Base-by-base conservation (phyloP, 2,888 invertebrate genomes). In the Pyrgus malvae region DNA sequence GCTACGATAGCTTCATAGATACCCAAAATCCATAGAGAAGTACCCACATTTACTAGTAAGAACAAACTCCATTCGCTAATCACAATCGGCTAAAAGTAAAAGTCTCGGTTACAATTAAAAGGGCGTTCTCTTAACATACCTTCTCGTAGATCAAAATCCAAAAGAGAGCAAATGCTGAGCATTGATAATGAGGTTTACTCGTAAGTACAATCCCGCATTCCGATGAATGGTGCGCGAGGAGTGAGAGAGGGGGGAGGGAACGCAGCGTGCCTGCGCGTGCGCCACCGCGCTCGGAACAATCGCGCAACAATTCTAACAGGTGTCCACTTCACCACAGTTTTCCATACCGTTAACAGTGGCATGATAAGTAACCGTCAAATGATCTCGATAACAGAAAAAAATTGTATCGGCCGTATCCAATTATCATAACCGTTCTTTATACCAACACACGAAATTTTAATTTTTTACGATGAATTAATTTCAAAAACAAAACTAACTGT, bases 191-290 rank as follows among this genome's bases (percentile, higher is more conserved):
- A 80, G 76, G 11, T 11, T 6, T 29, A n/a, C n/a, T 9, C 9
- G 78, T 78, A 74, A 80, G 80, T 80, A 79, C 77, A 77, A 69
- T 73, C 73, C 76, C 78, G 79, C 85, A 86, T 86, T 85, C 83
- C 83, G 68, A 82, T 83, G 80, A 83, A 83, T 82, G 79, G 78
- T 76, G 74, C 67, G 68, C 68, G 72, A 70, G 61, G n/a, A 62
- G 62, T 57, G 50, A 56, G 60, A 41, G 72, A 70, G 60, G 62
- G 61, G 56, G 48, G 55, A 60, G 41, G 66, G 64, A 69, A 65
- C 69, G 73, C 70, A 74, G 78, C 80, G 83, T 85, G 80, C 83
- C 83, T 79, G 80, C 83, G 85, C 84, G 84, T 83, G 81, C 80
- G 60, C 69, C 69, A 71, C 72, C 70, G 70, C 73, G 71, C 68